These are phyloP conservation scores for Acanthurus lineatus DNA, from an alignment of 2,797 vertebrate genomes.

Conservation along the genomic window DNA sequence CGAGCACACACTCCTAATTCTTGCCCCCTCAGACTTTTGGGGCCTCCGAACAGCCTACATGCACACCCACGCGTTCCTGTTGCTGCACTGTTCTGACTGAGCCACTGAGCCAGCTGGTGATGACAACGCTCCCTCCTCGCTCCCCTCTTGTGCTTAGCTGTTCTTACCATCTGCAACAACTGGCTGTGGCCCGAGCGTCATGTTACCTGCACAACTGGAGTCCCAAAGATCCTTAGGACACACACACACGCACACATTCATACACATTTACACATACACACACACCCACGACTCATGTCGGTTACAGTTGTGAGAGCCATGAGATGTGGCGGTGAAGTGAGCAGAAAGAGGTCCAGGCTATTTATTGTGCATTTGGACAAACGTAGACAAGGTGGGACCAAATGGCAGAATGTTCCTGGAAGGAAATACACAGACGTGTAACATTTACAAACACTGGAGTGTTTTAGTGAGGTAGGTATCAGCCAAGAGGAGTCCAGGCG, in stretches of 20 bases:
- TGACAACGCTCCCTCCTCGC: conserved; percentile 79
- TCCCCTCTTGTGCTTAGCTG: conserved; percentile 66
- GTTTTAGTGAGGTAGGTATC: conserved; percentile 41
- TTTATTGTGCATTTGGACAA: conserved; percentile 46
- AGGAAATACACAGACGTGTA: conserved; percentile 51
- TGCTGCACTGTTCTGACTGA: conserved; percentile 67
- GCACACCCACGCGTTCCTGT: conserved; percentile 79
- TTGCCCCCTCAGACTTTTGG: conserved; percentile 59
- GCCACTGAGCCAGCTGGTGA: conserved; percentile 79
- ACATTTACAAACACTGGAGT: conserved; percentile 60
- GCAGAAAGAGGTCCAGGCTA: conserved; percentile 24
- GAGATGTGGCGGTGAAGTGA: conserved; percentile 35
- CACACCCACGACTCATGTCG: conserved; percentile 13
- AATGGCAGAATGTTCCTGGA: conserved; percentile 57
- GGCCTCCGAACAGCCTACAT: conserved; percentile 62
- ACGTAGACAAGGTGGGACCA: conserved; percentile 41
- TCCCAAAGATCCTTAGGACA: conserved; percentile 56
- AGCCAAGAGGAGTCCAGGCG: conserved; percentile 28
- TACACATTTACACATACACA: conserved; percentile 32
- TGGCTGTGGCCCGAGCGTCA: conserved; percentile 66
- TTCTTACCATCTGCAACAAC: conserved; percentile 77
- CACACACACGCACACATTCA: conserved; percentile 39
- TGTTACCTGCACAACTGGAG: conserved; percentile 78
- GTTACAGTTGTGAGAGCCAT: conserved; percentile 45
- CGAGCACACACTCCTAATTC: conserved; percentile 34